Base-by-base conservation (phyloP, 2,888 invertebrate genomes). In the Allacma fusca region DNA sequence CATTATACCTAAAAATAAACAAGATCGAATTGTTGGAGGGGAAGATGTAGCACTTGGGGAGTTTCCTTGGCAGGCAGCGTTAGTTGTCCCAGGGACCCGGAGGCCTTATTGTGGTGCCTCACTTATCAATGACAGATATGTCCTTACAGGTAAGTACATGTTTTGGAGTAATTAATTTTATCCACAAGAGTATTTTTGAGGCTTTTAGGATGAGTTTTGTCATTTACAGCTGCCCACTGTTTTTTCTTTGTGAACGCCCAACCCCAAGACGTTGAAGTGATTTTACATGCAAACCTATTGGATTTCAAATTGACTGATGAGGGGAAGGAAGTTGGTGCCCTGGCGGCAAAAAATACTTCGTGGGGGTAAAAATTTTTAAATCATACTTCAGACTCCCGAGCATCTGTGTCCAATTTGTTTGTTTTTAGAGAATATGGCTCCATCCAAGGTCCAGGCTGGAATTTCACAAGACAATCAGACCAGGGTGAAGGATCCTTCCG, bases 81-180 rank as follows among this genome's bases (percentile, higher is more conserved):
- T 75, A 24, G 75, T 75, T 23, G 29, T 24, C 4, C 43, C 43
- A 1, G 50, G 50, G 1, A 28, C 75, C 2, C n/a, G 75, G 50
- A 75, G 68, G 40, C 75, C 75, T 1, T 75, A 40, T 75, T 75
- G 75, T 67, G 75, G 75, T 26, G 75, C 43, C 34, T 23, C 75
- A 9, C 50, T 75, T 13, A 75, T 75, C 12, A 75, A 75, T 24
- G 68, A 75, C 50, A 65, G 50, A 68, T 75, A 67, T 67, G 29
- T 75, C n/a, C 7, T 75, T 0, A 75, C 75, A 43, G 75, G 75
- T 40, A 9, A 40, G 40, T 40, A 40, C 40, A 40, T 40, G 40
- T 40, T 9, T 40, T 5, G 5, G 13, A 9, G 40, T 40, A 40
- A 5, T 40, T 40, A 9, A 13, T 40, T 40, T 40, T 40, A 40